phyloP scores from a whole-genome alignment of 1,140 invertebrate genomes.

The Microplitis demolitor region DNA sequence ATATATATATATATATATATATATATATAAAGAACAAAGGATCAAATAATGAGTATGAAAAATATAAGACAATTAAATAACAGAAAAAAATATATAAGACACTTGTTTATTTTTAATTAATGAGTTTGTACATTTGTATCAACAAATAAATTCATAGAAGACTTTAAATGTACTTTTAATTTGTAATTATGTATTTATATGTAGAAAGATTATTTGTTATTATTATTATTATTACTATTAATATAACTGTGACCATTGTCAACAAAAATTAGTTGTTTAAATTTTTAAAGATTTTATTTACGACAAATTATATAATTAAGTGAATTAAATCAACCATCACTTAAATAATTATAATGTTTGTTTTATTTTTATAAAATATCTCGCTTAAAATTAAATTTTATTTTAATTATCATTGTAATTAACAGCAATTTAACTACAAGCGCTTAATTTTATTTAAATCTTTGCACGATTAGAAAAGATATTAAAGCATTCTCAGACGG shows the following conservation, averaged over 20 bases:
- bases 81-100: slow-evolving; percentile 33
- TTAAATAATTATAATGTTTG: background rate
- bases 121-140: slow-evolving; percentile 49
- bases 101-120: slow-evolving; percentile 47
- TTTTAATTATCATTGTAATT: background rate
- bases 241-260: slow-evolving; percentile 15
- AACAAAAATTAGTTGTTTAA: background rate
- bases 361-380: background rate
- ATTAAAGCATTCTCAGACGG: background rate
- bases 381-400: slow-evolving; percentile 14
- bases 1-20: background rate
- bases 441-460: background rate
- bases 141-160: slow-evolving; percentile 45
- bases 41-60: background rate
- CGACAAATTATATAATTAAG: background rate
- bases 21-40: background rate
- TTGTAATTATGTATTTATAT: slow-evolving; percentile 17
- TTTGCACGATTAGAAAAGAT: background rate
- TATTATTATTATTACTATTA: background rate
- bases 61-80: background rate
- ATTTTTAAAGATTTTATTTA: background rate
- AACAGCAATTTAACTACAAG: background rate
- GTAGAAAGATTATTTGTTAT: slow-evolving; percentile 29
- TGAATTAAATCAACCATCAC: too few relatives aligned
- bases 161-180: slow-evolving; percentile 17